Percentiles rank a stretch among this genome's conserved stretches.
Conservation (phyloP, 2,797 vertebrate species). For the Gambusia yucatana region DNA sequence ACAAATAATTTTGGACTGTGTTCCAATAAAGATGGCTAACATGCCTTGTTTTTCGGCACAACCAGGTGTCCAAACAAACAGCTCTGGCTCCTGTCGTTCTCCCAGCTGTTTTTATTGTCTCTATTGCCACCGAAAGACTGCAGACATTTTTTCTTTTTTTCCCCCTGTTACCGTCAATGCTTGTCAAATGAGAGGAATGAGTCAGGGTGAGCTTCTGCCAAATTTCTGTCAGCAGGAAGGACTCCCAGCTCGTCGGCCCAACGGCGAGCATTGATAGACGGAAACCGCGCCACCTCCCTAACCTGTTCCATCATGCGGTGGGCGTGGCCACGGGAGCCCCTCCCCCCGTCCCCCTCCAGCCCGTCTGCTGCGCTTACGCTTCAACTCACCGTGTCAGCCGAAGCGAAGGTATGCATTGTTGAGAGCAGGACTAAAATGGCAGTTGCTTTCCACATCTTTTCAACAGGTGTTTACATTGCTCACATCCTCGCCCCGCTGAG, state of each 20-base stretch:
- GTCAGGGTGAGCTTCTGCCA: constrained; percentile 70
- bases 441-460: constrained; percentile 78
- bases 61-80: constrained; percentile 83
- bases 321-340: constrained; percentile 54
- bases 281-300: constrained; percentile 57
- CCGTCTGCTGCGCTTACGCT: constrained; percentile 57
- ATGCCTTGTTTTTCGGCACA: constrained; percentile 26
- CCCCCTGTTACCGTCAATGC: constrained; percentile 70
- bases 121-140: constrained; percentile 46
- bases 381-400: constrained; percentile 55
- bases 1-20: background rate
- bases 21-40: constrained; percentile 22
- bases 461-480: constrained; percentile 76
- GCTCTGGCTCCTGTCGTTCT: constrained; percentile 35
- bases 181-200: constrained; percentile 75
- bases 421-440: constrained; percentile 64
- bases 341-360: background rate
- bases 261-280: constrained; percentile 68
- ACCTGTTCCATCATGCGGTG: constrained; percentile 75
- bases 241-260: constrained; percentile 50
- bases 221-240: constrained; percentile 76
- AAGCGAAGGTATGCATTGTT: constrained; percentile 80
- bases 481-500: constrained; percentile 63
- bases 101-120: constrained; percentile 19
- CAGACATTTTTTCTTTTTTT: constrained; percentile 62